Conservation (phyloP, 2,888 invertebrate genomes). For the Heliconius ismenius region DNA sequence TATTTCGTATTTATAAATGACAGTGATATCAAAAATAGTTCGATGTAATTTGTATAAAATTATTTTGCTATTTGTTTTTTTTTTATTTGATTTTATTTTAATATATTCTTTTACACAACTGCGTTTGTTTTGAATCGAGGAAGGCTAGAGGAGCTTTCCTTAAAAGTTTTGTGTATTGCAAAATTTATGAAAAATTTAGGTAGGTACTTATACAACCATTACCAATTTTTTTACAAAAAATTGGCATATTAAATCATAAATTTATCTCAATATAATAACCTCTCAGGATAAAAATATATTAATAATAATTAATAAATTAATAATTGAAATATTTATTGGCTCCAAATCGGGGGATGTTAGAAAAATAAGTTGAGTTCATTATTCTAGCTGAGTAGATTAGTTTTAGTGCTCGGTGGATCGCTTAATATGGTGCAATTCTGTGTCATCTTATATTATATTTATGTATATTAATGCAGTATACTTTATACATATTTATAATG, state of each 20-base stretch:
- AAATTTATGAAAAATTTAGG: too few species aligned
- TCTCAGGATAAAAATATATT: neutral
- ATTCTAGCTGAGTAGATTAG: constrained; percentile 17
- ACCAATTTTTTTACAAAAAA: neutral
- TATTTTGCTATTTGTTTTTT: neutral
- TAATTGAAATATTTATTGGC: constrained; percentile 17
- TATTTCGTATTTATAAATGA: too few species aligned
- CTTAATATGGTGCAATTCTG: constrained; percentile 20
- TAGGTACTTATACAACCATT: too few species aligned
- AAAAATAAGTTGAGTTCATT: constrained; percentile 22
- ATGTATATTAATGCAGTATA: neutral
- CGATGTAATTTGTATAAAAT: neutral
- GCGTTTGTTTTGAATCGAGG: too few species aligned
- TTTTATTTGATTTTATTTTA: too few species aligned
- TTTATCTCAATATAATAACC: neutral
- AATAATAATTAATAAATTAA: too few species aligned
- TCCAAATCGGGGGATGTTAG: constrained; percentile 37
- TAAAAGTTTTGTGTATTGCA: too few species aligned
- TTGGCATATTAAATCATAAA: neutral
- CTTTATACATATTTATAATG: neutral
- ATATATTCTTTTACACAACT: too few species aligned
- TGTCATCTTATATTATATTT: neutral
- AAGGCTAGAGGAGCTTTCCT: too few species aligned
- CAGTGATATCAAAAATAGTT: neutral
- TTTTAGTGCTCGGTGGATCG: constrained; percentile 15